Base-by-base conservation (phyloP, 1,140 invertebrate genomes). In the Babylonia areolata region DNA sequence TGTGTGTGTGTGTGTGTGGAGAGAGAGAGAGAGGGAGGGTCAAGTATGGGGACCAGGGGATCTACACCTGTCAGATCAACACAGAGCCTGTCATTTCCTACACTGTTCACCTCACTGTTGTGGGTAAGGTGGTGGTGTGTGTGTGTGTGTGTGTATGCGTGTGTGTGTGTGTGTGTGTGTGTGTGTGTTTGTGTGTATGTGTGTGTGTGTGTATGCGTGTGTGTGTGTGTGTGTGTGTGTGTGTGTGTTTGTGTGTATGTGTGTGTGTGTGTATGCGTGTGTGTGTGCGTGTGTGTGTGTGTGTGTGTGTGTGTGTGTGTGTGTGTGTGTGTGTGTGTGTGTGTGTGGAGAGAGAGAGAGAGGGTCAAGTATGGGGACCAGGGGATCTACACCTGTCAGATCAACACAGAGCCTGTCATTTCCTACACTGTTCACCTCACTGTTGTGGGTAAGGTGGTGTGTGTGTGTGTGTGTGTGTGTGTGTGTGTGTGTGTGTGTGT, bases 211-310 rank as follows among this genome's bases (percentile, higher is more conserved):
- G 71, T 73, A 6, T 73, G 71, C 35, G 71, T 73, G 71, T 73
- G 71, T 73, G 71, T 73, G 71, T 73, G 71, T 73, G 71, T 73
- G 71, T 73, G 71, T 73, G 71, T 73, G 71, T 73, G 71, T 73
- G 71, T 73, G 71, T 73, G 71, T 73, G 71, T 73, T n/a, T 73
- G 71, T 73, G 71, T 73, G 71, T 73, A 31, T 73, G 71, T 73
- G 69, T 73, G 69, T 73, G 69, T 73, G 69, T 73, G 69, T 73
- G 69, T 35, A 23, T 73, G 69, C 35, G 69, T 73, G 69, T 73
- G 69, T 35, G 69, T 73, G 69, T 35, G 69, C 23, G 31, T 35
- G 69, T 35, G 69, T 73, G 69, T 73, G 69, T 73, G 69, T 73
- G 69, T 35, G 69, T 73, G 69, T 35, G 31, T 35, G 69, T 73